Evolutionary conservation across 2,797 vertebrate genomes (phyloP), one percentile per base, ranked within the genome.

Genomic region (Hypotaenidia philippensis): DNA sequence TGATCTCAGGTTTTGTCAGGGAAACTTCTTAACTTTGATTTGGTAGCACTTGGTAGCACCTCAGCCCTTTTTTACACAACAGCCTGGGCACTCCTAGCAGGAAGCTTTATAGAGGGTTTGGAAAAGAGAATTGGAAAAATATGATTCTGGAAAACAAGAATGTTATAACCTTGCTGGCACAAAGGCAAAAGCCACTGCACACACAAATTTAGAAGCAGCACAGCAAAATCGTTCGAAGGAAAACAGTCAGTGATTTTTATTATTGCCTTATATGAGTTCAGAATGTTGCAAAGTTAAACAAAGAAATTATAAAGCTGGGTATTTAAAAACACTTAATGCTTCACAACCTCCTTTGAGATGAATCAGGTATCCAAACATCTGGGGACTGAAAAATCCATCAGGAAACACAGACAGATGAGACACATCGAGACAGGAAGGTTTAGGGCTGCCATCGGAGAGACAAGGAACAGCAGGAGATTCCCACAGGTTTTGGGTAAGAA

Each of bases 401-500:
- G 94, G 91, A 96, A 96, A 31, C 36, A 82, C 49, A 92, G 76
- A 89, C 86, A 95, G 90, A 94, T 91, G 94, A 93, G 87, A 88
- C 14, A 44, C 15, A 71, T 90, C 91, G 89, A 59, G 93, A 64
- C 89, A 96, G 91, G 83, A 95, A 94, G 83, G 83, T 91, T 95
- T 64, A 83, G 50, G 82, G 71, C 76, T 93, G 88, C 86, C 68
- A 77, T 45, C 0, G 23, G 52, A 90, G 38, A 96, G 94, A 91
- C 88, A 90, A 74, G 88, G 91, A 96, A 94, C 96, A 96, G 88
- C 93, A 96, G 95, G 95, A 97, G 91, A 82, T 70, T 92, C 93
- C 92, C 0, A 5, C 60, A 83, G n/a, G 60, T 89, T 34, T 84
- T 36, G 87, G 82, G 84, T 75, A 92, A 94, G 84, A 95, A 94